A percentile compares a stretch with the other conserved stretches of the same genome.
Evolutionary conservation across 2,888 invertebrate genomes (phyloP).

Genomic region (Creontiades dilutus): DNA sequence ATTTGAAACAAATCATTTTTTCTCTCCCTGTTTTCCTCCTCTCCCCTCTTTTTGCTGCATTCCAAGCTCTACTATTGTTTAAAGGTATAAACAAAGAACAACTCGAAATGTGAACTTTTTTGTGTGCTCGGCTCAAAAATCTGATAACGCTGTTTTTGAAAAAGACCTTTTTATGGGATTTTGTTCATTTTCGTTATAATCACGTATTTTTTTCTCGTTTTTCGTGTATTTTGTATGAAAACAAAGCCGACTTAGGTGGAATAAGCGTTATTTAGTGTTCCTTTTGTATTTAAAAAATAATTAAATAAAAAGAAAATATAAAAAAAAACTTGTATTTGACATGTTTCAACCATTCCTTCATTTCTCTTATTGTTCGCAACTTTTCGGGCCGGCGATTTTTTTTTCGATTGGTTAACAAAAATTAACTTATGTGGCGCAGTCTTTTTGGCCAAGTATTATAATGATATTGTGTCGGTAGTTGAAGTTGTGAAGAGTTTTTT

Average conservation of each 20-base stretch:
- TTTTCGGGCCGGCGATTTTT: conserved; percentile 54
- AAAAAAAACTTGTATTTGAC: neutral
- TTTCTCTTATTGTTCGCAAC: neutral
- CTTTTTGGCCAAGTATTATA: conserved; percentile 45
- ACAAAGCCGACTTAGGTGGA: conserved; percentile 33
- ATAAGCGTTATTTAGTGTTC: conserved; percentile 40
- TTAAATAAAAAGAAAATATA: neutral
- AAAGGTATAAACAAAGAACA: conserved; percentile 32
- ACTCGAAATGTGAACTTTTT: neutral
- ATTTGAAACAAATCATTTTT: conserved; percentile 31
- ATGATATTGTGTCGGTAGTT: neutral
- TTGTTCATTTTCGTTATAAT: conserved; percentile 23
- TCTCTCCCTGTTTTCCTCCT: too few species aligned
- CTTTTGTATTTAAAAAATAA: conserved; percentile 43
- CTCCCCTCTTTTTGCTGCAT: neutral
- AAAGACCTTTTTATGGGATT: neutral
- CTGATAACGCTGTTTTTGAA: neutral
- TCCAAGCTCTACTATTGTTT: conserved; percentile 16
- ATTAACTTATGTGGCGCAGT: neutral
- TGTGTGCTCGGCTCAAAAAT: conserved; percentile 46
- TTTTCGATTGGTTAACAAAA: neutral
- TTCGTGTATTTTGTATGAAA: conserved; percentile 45
- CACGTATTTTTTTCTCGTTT: conserved; percentile 51
- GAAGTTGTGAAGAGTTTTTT: neutral
- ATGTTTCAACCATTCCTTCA: neutral